phyloP scores from a whole-genome alignment of 2,888 invertebrate genomes.

The Scaptomyza cyrtandrae region DNA sequence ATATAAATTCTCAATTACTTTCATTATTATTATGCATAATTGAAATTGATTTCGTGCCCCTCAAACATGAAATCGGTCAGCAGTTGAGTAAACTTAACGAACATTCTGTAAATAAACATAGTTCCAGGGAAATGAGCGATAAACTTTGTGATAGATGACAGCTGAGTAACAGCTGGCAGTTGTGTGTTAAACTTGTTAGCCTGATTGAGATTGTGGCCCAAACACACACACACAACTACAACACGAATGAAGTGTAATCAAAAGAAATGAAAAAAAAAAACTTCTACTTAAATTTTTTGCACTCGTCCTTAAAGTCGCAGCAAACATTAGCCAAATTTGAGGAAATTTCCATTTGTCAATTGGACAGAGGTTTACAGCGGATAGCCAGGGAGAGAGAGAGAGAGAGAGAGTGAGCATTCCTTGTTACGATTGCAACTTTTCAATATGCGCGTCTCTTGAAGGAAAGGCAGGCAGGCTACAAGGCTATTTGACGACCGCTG shows the following conservation, averaged over 20 bases:
- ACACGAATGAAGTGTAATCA: too few relatives aligned
- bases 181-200: slow-evolving; percentile 66
- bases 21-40: slow-evolving; percentile 41
- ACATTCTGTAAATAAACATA: slow-evolving; percentile 36
- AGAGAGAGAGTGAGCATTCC: background rate
- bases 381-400: background rate
- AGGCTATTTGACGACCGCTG: slow-evolving; percentile 46
- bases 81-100: slow-evolving; percentile 4
- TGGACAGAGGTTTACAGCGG: slow-evolving; percentile 2
- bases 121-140: slow-evolving; percentile 19
- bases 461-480: background rate
- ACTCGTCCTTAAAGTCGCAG: slow-evolving; percentile 30
- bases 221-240: background rate
- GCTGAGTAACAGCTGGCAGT: slow-evolving; percentile 64
- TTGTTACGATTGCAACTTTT: slow-evolving; percentile 34
- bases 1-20: slow-evolving; percentile 48
- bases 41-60: slow-evolving; percentile 50
- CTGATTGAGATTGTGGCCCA: slow-evolving; percentile 66
- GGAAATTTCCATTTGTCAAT: slow-evolving; percentile 58
- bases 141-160: slow-evolving; percentile 65
- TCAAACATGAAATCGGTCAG: slow-evolving; percentile 9
- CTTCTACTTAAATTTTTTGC: background rate
- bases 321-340: slow-evolving; percentile 36
- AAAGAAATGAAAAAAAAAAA: background rate
- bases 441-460: slow-evolving; percentile 35